Conservation (phyloP, 2,888 invertebrate species). For the Aspidiotus destructor region DNA sequence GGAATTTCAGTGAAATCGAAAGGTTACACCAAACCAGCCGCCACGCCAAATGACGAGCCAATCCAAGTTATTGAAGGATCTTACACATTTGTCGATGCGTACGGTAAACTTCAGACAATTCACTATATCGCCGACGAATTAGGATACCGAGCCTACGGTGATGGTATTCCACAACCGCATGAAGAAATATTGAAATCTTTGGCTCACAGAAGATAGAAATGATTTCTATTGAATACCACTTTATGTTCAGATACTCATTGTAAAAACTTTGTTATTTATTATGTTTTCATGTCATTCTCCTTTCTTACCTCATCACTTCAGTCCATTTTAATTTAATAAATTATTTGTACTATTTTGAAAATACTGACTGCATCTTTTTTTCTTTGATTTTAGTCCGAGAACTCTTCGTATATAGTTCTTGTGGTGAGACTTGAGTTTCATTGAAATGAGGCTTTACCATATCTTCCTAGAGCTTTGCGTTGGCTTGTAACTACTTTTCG, state of each 20-base stretch:
- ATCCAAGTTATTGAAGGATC: constrained; percentile 38
- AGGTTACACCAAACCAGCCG: constrained; percentile 41
- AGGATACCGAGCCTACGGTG: constrained; percentile 52
- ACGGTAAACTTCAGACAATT: constrained; percentile 38
- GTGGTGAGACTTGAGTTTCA: too few relatives aligned
- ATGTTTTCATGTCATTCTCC: constrained; percentile 13
- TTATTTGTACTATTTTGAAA: not conserved
- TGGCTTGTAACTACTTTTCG: too few relatives aligned
- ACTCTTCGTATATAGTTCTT: not conserved
- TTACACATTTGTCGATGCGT: constrained; percentile 38
- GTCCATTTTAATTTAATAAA: not conserved
- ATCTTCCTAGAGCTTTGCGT: too few relatives aligned
- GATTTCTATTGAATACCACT: not conserved
- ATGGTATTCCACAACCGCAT: constrained; percentile 36
- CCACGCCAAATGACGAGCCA: constrained; percentile 37
- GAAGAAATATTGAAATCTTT: not conserved
- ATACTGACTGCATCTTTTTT: not conserved
- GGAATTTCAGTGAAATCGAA: constrained; percentile 48
- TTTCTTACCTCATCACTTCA: not conserved
- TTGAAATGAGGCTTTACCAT: too few relatives aligned
- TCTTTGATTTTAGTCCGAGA: not conserved
- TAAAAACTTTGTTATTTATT: constrained; percentile 20
- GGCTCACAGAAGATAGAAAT: constrained; percentile 11
- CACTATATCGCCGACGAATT: constrained; percentile 39
- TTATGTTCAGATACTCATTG: constrained; percentile 19